Base-by-base conservation (phyloP, 1,140 invertebrate genomes). In the Drosophila nigrodunni region DNA sequence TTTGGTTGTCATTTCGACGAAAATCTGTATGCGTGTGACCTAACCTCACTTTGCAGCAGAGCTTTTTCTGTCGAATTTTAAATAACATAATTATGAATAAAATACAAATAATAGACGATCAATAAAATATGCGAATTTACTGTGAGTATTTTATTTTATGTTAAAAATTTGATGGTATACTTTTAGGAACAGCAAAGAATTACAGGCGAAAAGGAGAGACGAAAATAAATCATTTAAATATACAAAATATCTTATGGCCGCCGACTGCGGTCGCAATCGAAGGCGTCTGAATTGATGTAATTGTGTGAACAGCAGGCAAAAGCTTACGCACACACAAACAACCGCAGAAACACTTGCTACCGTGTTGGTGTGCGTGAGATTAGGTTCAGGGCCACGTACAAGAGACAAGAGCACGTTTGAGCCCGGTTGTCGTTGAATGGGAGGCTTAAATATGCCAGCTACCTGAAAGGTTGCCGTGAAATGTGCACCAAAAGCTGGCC, bases 401-500 rank as follows among this genome's bases (percentile, higher is more conserved):
- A 34, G 7, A 49, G n/a, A 18, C 8, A 47, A 18, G 9, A 9
- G 59, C 10, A 37, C n/a, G 11, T 47, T 58, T 21, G 46, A 47
- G 34, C 10, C 37, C 15, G 57, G 15, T 44, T 25, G 21, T 9
- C 25, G 25, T 34, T 66, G 54, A 67, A 49, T 8, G 43, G n/a
- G 18, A 21, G 44, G 57, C 49, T 60, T 74, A 61, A 69, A 55
- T 43, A 47, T 43, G 58, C 35, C 39, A 46, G 41, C n/a, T 60
- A 41, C 57, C 35, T 43, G 18, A 71, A 50, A 50, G 44, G 60
- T 61, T 55, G 41, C 41, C 60, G 46, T 54, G 68, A 66, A 76
- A 72, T 50, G 49, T 71, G 66, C 67, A 37, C 46, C 35, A 52
- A 75, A 75, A 62, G 60, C 61, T 65, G 61, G 25, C 37, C 11